Evolutionary conservation across 92 coral and sea anemone species (phyloP).

Genomic region (Muricea muricata): DNA sequence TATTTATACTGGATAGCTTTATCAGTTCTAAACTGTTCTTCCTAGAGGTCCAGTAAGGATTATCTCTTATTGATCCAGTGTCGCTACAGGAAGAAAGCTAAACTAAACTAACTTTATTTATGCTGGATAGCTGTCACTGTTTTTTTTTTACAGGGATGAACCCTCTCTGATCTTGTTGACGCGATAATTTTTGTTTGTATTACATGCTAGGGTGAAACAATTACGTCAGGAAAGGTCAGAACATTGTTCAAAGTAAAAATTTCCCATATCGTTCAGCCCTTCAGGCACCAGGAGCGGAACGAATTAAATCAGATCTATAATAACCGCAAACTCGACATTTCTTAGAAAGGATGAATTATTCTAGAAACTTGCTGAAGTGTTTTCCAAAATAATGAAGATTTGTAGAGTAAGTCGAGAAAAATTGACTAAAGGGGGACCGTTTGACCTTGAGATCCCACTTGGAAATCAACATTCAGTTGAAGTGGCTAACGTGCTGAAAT

Average conservation of each 20-base stretch:
- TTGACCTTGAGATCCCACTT: too few relatives aligned
- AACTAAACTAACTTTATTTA: not conserved
- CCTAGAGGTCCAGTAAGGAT: too few relatives aligned
- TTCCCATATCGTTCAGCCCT: not conserved
- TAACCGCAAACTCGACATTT: not conserved
- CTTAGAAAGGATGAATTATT: too few relatives aligned
- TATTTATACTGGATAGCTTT: too few relatives aligned
- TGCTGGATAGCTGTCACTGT: not conserved
- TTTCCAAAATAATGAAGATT: too few relatives aligned
- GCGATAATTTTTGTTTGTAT: not conserved
- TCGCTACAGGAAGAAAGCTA: not conserved
- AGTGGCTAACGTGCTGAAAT: too few relatives aligned
- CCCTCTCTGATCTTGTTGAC: not conserved
- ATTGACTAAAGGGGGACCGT: too few relatives aligned
- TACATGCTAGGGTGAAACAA: not conserved
- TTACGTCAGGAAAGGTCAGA: not conserved
- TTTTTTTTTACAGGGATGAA: too few relatives aligned
- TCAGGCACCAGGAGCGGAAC: not conserved
- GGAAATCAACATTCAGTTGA: too few relatives aligned
- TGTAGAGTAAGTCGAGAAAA: too few relatives aligned
- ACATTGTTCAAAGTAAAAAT: not conserved
- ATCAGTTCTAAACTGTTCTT: too few relatives aligned
- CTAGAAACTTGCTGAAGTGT: too few relatives aligned
- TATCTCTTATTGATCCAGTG: not conserved
- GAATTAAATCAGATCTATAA: not conserved